Base-by-base conservation (phyloP, 2,113 vertebrate genomes). In the Hippoglossus stenolepis region DNA sequence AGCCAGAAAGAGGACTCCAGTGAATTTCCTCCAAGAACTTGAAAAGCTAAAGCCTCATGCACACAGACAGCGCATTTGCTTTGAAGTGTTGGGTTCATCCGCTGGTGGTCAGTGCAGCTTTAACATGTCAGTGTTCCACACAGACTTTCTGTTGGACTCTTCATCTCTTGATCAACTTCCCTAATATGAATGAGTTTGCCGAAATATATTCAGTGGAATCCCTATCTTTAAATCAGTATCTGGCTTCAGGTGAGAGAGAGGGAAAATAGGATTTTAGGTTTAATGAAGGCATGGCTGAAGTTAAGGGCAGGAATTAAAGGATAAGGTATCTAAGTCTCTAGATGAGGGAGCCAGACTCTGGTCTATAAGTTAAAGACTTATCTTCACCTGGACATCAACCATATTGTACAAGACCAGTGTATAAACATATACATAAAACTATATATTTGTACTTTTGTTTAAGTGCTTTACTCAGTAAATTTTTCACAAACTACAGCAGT, bases 151-250 rank as follows among this genome's bases (percentile, higher is more conserved):
- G 40, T 65, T 3, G 20, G 35, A 62, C 28, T 51, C 23, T 2
- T 20, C n/a, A 67, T 20, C 60, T 62, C 54, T 82, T 69, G 31
- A 59, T 65, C 20, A 53, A 38, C 31, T 65, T 73, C n/a, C 65
- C 28, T 47, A 5, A 53, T 51, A 64, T 67, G 70, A 45, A 61
- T 31, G 1, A 65, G 28, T 58, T 26, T 40, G 56, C 15, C 18
- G 14, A 71, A 69, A 82, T 68, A 72, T 53, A 61, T 65, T 49
- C 56, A 58, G 53, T 47, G 13, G 65, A 66, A 23, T n/a, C 65
- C 47, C 17, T 78, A 31, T 21, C 13, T 83, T 86, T 73, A 26
- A 80, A 83, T 66, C 45, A 23, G 62, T 65, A 66, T 66, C 51
- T 64, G 60, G 63, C 66, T 63, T 75, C 68, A 75, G 70, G 54